Evolutionary conservation across 2,888 invertebrate species (phyloP).

Genomic region (Dusona sp.): DNA sequence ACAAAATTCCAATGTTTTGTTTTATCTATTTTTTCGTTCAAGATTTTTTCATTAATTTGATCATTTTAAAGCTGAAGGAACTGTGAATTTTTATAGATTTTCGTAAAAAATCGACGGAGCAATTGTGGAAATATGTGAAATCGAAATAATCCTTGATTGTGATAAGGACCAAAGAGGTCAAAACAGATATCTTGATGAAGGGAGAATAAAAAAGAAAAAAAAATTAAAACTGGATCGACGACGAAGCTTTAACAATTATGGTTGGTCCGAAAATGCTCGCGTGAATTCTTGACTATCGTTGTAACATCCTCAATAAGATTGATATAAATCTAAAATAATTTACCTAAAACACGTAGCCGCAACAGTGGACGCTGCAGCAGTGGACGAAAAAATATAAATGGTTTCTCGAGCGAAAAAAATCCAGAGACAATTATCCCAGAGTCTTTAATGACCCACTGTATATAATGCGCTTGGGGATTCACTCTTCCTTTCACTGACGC

Average conservation of each 20-base stretch:
- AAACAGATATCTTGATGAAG: neutral
- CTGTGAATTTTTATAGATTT: no score
- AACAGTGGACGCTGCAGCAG: neutral
- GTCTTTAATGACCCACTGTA: constrained; percentile 42
- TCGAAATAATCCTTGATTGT: neutral
- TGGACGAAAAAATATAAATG: neutral
- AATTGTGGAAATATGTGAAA: no score
- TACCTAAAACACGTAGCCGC: neutral
- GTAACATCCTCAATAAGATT: neutral
- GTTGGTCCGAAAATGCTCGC: neutral
- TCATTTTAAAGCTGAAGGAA: no score
- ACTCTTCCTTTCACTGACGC: constrained; percentile 62
- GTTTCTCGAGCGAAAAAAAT: neutral
- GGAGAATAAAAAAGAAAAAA: neutral
- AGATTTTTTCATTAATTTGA: neutral
- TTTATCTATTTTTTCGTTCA: neutral
- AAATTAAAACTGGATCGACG: no score
- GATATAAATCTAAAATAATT: neutral
- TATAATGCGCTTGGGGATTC: constrained; percentile 5
- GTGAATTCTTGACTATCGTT: neutral
- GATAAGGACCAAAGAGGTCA: neutral
- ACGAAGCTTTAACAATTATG: neutral
- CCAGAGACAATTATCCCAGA: neutral
- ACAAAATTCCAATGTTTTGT: neutral
- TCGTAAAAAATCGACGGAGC: no score